These are phyloP conservation scores for Altica lythri DNA, from an alignment of 2,888 invertebrate species.

Conservation along the genomic window DNA sequence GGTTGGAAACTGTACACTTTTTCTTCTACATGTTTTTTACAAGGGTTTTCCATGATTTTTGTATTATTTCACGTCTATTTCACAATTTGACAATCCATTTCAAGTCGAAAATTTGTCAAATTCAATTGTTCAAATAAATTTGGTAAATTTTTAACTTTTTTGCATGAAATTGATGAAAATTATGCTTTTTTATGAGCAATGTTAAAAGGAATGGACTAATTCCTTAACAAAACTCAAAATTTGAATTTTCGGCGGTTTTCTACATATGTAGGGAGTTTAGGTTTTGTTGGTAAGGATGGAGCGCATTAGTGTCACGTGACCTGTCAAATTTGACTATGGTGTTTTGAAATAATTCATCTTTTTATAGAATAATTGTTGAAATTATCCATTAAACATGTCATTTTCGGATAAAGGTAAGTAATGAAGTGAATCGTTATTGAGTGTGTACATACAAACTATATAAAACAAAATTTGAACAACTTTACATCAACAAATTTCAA, in stretches of 20 bases:
- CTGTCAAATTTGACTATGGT: slow-evolving; percentile 50
- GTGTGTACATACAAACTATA: slow-evolving; percentile 1
- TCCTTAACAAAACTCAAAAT: too few species aligned
- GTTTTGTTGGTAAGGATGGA: slow-evolving; percentile 34
- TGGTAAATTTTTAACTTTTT: slow-evolving; percentile 1
- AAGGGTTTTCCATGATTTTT: slow-evolving; percentile 42
- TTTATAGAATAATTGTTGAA: slow-evolving; percentile 38
- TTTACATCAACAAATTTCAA: slow-evolving; percentile 26
- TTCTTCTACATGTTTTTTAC: slow-evolving; percentile 37
- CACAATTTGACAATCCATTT: slow-evolving; percentile 40
- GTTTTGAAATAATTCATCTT: slow-evolving; percentile 51
- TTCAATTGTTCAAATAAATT: slow-evolving; percentile 43
- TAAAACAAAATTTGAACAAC: background rate
- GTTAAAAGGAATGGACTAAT: too few species aligned
- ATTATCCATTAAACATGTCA: slow-evolving; percentile 41
- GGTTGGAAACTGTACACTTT: slow-evolving; percentile 41
- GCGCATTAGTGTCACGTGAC: slow-evolving; percentile 45
- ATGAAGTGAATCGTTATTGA: slow-evolving; percentile 13
- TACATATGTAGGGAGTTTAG: slow-evolving; percentile 27
- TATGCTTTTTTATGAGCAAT: background rate
- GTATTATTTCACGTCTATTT: slow-evolving; percentile 34
- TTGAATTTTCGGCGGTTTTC: slow-evolving; percentile 31
- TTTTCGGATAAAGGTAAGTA: slow-evolving; percentile 46
- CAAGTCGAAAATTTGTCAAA: slow-evolving; percentile 33
- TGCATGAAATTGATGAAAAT: background rate